Conservation (phyloP, 2,888 invertebrate species). For the Luperina testacea region DNA sequence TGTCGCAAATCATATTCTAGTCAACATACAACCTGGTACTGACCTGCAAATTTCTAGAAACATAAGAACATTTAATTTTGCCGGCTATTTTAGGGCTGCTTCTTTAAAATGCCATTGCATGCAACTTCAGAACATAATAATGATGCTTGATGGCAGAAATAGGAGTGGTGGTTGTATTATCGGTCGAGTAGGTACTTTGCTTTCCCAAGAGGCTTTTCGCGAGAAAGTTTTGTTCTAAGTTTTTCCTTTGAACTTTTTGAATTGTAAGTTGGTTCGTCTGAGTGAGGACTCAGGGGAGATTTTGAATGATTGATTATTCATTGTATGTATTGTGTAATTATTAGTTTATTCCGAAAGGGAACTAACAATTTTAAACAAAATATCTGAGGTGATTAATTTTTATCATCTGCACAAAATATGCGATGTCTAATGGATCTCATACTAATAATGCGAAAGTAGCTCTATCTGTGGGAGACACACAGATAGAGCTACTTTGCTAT, state of each 20-base stretch:
- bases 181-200: not conserved
- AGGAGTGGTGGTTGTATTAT: not conserved
- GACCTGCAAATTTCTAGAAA: too few relatives aligned
- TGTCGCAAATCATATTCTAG: too few relatives aligned
- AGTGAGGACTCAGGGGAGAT: not conserved
- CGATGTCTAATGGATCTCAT: too few relatives aligned
- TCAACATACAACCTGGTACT: too few relatives aligned
- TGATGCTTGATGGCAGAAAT: not conserved
- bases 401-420: not conserved
- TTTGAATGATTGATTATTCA: not conserved
- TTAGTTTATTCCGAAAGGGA: not conserved
- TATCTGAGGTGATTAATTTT: not conserved
- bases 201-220: not conserved
- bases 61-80: too few relatives aligned
- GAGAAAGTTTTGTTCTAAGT: not conserved
- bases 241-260: not conserved
- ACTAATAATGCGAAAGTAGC: not conserved
- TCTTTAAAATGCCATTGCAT: too few relatives aligned
- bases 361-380: not conserved
- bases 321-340: not conserved
- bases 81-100: too few relatives aligned
- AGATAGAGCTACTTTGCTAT: too few relatives aligned
- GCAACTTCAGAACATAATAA: too few relatives aligned
- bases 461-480: too few relatives aligned
- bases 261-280: not conserved